A percentile compares a stretch with the other conserved stretches of the same genome.
Conservation (phyloP, 2,113 vertebrate species). For the Lycaon pictus region DNA sequence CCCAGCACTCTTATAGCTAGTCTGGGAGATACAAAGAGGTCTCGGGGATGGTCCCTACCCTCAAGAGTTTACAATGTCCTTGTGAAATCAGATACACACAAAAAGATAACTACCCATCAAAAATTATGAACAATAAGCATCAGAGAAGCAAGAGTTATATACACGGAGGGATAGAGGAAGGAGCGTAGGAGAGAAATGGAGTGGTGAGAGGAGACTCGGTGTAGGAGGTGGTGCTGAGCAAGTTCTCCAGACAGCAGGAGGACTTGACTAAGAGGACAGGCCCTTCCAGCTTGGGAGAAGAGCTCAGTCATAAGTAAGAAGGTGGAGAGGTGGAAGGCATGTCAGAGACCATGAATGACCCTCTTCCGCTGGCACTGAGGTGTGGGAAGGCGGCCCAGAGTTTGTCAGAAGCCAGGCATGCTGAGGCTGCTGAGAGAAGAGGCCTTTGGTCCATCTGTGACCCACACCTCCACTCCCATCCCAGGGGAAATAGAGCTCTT, state of each 20-base stretch:
- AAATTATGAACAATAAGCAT: slow-evolving; percentile 66
- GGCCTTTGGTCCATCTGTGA: background rate
- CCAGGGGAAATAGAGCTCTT: slow-evolving; percentile 20
- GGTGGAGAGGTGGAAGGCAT: background rate
- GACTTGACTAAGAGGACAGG: background rate
- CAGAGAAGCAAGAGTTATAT: background rate
- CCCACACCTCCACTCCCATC: background rate
- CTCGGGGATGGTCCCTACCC: background rate
- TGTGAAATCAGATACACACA: slow-evolving; percentile 39
- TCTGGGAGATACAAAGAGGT: background rate
- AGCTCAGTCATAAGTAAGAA: background rate
- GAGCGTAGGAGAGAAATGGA: background rate
- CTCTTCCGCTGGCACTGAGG: slow-evolving; percentile 12
- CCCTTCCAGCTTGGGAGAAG: slow-evolving; percentile 11
- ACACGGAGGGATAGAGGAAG: background rate
- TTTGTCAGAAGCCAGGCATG: slow-evolving; percentile 8
- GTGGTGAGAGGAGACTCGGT: slow-evolving; percentile 57
- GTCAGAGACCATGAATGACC: background rate
- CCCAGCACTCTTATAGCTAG: slow-evolving; percentile 53
- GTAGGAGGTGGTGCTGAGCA: background rate
- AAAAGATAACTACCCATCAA: slow-evolving; percentile 59
- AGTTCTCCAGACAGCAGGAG: slow-evolving; percentile 23
- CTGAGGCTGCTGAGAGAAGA: background rate
- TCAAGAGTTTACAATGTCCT: slow-evolving; percentile 49
- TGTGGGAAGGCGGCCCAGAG: background rate